phyloP scores from a whole-genome alignment of 2,113 vertebrate genomes.

The Mohoua ochrocephala region DNA sequence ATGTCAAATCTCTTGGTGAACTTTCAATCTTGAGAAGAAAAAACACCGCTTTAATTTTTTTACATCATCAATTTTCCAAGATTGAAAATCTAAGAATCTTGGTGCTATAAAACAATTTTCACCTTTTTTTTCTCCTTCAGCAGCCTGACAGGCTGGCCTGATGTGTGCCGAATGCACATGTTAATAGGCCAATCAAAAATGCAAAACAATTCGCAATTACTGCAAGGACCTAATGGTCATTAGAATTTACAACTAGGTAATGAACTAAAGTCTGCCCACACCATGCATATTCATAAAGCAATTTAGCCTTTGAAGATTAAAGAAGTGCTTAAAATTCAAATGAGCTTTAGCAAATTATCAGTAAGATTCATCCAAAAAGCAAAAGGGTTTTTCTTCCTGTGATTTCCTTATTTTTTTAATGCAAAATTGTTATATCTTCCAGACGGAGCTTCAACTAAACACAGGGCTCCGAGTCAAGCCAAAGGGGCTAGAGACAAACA shows the following conservation, averaged over 20 bases:
- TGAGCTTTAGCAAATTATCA: conserved; percentile 99
- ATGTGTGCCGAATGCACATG: conserved; percentile 96
- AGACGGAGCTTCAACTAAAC: conserved; percentile 78
- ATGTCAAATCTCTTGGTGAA: conserved; percentile 96
- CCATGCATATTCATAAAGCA: conserved; percentile 99
- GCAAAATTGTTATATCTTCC: conserved; percentile 83
- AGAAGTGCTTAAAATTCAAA: conserved; percentile 99
- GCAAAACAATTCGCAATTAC: conserved; percentile 99
- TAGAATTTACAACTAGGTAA: conserved; percentile 99
- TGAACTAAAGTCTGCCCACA: conserved; percentile 99
- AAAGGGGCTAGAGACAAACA: conserved; percentile 79
- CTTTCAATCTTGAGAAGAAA: conserved; percentile 93
- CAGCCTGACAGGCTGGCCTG: conserved; percentile 95
- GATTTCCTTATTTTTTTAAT: conserved; percentile 84
- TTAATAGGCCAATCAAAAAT: conserved; percentile 99
- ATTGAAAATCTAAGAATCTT: conserved; percentile 84
- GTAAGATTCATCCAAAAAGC: conserved; percentile 96
- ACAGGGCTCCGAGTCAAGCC: conserved; percentile 77
- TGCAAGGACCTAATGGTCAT: conserved; percentile 99
- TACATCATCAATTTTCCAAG: conserved; percentile 88
- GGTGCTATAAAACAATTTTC: conserved; percentile 87
- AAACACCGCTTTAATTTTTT: conserved; percentile 90
- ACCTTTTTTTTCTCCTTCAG: conserved; percentile 86
- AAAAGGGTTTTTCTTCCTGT: conserved; percentile 84
- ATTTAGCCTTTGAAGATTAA: conserved; percentile 99